phyloP scores from a whole-genome alignment of 35 echinoderm and acorn worm species.

The Stichopus chloronotus region DNA sequence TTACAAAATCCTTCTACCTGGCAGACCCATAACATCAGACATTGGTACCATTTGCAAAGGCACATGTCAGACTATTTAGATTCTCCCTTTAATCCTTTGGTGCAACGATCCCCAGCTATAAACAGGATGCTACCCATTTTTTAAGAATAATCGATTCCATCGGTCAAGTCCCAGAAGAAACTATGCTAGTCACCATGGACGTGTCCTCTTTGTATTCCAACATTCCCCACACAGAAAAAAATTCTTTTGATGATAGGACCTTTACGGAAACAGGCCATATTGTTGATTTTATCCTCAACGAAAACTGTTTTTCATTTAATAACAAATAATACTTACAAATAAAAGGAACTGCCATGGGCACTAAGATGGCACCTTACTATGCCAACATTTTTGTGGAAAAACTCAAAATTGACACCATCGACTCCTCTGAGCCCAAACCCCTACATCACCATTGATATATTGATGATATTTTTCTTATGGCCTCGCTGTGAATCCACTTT shows the following conservation, averaged over 20 bases:
- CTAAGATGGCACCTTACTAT: too few species aligned
- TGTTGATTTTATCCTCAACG: too few species aligned
- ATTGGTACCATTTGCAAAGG: not conserved
- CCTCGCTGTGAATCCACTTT: too few species aligned
- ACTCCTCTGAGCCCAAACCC: too few species aligned
- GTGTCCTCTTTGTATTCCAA: not conserved
- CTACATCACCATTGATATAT: too few species aligned
- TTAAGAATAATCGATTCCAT: not conserved
- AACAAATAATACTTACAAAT: too few species aligned
- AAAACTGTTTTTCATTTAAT: too few species aligned
- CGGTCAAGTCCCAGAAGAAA: not conserved
- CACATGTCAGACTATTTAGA: not conserved
- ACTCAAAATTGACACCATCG: too few species aligned
- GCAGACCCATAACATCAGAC: not conserved
- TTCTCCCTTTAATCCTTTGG: not conserved
- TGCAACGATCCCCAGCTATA: not conserved
- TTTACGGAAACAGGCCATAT: too few species aligned
- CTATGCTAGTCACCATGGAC: not conserved
- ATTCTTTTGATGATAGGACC: not conserved
- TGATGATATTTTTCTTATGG: too few species aligned
- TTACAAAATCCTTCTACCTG: not conserved
- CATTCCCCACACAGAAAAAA: not conserved
- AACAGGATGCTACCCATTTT: not conserved
- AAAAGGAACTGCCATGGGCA: too few species aligned
- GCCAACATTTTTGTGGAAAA: too few species aligned